Evolutionary conservation across 2,113 vertebrate genomes (phyloP).

Genomic region (Aix galericulata): DNA sequence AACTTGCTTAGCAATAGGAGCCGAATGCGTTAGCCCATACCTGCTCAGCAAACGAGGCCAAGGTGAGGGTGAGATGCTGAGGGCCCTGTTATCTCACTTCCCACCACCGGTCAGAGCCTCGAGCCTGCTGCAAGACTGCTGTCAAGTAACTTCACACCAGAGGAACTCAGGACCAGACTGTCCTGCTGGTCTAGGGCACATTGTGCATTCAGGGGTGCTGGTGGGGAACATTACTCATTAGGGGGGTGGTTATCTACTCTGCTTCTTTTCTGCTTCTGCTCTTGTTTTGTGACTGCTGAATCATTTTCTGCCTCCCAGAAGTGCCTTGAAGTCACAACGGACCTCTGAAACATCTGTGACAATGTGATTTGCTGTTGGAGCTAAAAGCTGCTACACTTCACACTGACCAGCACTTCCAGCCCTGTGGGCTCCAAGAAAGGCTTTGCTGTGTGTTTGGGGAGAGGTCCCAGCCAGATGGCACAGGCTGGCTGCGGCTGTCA

Average conservation of each 20-base stretch:
- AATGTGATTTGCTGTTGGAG: background rate
- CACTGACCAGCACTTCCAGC: background rate
- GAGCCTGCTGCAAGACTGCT: background rate
- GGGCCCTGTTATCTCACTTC: background rate
- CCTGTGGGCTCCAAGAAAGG: background rate
- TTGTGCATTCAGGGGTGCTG: background rate
- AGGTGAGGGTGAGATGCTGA: background rate
- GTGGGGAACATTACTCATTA: background rate
- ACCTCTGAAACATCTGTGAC: background rate
- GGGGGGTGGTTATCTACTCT: background rate
- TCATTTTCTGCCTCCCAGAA: background rate
- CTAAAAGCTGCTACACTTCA: background rate
- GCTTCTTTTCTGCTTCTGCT: background rate
- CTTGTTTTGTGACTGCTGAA: background rate
- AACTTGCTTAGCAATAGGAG: background rate
- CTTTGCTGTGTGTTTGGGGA: background rate
- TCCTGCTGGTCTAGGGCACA: background rate
- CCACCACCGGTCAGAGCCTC: background rate
- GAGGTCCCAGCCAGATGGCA: constrained; percentile 24
- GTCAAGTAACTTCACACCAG: background rate
- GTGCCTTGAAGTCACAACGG: background rate
- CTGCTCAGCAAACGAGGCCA: background rate
- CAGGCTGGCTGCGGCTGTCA: background rate
- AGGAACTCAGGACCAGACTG: background rate
- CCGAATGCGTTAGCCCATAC: background rate